Conservation (phyloP, 2,113 vertebrate genomes). For the Hemiscyllium ocellatum region DNA sequence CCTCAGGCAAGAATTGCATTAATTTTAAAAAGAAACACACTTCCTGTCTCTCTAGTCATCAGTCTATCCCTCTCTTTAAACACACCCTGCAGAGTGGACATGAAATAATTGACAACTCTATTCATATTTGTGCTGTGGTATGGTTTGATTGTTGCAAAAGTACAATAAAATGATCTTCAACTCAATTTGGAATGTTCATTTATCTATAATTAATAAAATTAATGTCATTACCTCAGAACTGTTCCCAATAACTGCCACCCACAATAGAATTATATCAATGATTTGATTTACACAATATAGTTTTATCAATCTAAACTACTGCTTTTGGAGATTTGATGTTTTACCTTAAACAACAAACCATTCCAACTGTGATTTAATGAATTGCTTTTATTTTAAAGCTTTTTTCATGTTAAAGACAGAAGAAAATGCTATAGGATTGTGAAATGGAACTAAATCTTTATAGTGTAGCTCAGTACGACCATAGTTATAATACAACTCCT, state of each 20-base stretch:
- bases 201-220: constrained; percentile 25
- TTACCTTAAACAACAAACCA: neutral
- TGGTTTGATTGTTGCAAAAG: neutral
- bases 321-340: too few relatives aligned
- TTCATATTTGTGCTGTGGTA: neutral
- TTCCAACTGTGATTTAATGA: neutral
- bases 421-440: too few relatives aligned
- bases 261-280: neutral
- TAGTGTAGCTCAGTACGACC: neutral
- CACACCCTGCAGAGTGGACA: neutral
- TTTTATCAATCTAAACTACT: neutral
- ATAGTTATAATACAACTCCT: too few relatives aligned
- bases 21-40: neutral
- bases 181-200: neutral
- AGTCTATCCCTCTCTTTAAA: neutral
- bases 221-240: neutral
- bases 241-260: neutral
- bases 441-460: neutral
- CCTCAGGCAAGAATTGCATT: neutral
- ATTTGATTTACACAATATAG: neutral
- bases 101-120: neutral
- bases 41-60: neutral
- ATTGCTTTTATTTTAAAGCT: neutral
- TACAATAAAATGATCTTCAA: neutral
- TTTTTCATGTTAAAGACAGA: too few relatives aligned